Evolutionary conservation across 92 coral and sea anemone species (phyloP).

Genomic region (Zoanthus sociatus): DNA sequence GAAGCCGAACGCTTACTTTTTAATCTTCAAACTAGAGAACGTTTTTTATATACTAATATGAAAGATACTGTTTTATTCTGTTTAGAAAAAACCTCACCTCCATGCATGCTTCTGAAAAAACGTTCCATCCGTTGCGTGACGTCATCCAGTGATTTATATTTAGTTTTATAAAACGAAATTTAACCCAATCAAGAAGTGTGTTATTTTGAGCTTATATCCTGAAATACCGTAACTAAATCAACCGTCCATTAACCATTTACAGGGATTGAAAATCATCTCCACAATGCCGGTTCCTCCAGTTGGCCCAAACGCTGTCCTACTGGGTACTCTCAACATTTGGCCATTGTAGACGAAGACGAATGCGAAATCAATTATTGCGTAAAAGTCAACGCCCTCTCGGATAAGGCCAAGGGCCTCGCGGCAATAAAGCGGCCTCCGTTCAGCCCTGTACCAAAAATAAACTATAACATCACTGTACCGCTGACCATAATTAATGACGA

Average conservation of each 20-base stretch:
- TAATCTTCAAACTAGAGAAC: too few species aligned
- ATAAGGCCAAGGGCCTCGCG: constrained; percentile 70
- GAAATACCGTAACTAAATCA: not conserved
- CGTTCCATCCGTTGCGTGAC: too few species aligned
- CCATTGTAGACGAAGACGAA: constrained; percentile 81
- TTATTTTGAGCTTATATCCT: too few species aligned
- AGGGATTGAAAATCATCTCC: constrained; percentile 46
- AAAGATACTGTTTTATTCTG: too few species aligned
- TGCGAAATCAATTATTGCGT: constrained; percentile 92
- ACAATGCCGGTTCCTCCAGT: constrained; percentile 66
- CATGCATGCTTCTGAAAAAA: too few species aligned
- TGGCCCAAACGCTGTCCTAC: constrained; percentile 91
- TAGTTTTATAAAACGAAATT: too few species aligned
- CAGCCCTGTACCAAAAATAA: constrained; percentile 66
- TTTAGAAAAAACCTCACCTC: too few species aligned
- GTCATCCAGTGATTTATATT: too few species aligned
- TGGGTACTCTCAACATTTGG: constrained; percentile 93
- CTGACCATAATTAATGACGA: constrained; percentile 75
- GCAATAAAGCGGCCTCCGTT: constrained; percentile 90
- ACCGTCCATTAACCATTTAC: not conserved
- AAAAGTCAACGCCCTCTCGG: constrained; percentile 69
- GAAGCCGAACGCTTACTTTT: too few species aligned
- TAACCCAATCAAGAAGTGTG: too few species aligned
- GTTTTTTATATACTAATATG: too few species aligned
- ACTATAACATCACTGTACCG: constrained; percentile 79